Base-by-base conservation (phyloP, 2,888 invertebrate species). In the Leptinotarsa juncta region DNA sequence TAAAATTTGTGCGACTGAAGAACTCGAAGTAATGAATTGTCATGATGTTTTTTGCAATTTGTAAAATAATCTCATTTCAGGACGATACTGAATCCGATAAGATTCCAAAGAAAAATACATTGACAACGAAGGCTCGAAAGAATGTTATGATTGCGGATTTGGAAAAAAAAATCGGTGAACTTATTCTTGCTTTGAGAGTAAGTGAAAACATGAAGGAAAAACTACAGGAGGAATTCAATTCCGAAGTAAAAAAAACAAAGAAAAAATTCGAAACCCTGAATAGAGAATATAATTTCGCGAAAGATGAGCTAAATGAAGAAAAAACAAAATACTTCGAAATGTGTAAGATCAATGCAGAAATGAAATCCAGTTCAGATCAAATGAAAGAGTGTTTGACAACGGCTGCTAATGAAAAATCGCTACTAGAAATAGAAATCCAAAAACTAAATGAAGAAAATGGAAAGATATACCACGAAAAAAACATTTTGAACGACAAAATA, bases 81-180 rank as follows among this genome's bases (percentile, higher is more conserved):
- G 93, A 94, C 86, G 91, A 92, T 76, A 89, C 91, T 67, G 92
- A 92, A 81, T 91, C 91, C 12, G 93, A 93, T 82, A 90, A 94
- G 81, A 91, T 91, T n/a, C 91, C 94, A 4, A 94, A 94, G 84
- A 93, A 93, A 83, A 90, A 93, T 12, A 93, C 95, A 83, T 88
- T 92, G 69, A 93, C 93, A 48, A 92, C 94, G 2, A 94, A 94
- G 87, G 85, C 93, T 67, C 93, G 94, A 87, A 88, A 96, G 83
- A 95, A 94, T 82, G 95, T 92, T 83, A 95, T 96, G 93, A 93
- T 97, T 3, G 94, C 94, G 74, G 96, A 97, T 79, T 89, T 97
- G 81, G 97, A 97, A 88, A 94, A 92, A 84, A 97, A 97, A 90
- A 94, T 96, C 79, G 93, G 94, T 92, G 92, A 93, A 87, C 89